Evolutionary conservation across 2,888 invertebrate species (phyloP).

Genomic region (Drepana falcataria): DNA sequence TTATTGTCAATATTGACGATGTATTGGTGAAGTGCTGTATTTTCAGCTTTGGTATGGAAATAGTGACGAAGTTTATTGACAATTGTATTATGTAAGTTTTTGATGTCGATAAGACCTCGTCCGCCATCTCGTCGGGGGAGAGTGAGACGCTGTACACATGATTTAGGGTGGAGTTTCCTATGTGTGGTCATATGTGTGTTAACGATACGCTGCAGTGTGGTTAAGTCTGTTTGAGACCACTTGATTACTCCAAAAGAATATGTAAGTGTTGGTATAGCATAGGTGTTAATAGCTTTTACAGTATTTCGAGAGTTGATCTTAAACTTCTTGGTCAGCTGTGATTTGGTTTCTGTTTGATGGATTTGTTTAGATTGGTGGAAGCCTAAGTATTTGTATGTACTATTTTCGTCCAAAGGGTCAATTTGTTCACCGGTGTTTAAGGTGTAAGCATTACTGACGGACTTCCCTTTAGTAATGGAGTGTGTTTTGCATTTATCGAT

Average conservation of each 20-base stretch:
- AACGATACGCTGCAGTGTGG: conserved; percentile 11
- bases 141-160: conserved; percentile 13
- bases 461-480: background rate
- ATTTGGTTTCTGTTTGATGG: too few relatives aligned
- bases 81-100: conserved; percentile 15
- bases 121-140: conserved; percentile 14
- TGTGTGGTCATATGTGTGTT: conserved; percentile 10
- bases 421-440: conserved; percentile 1
- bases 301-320: conserved; percentile 10
- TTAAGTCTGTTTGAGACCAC: conserved; percentile 14
- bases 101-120: conserved; percentile 15
- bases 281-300: conserved; percentile 17
- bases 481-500: conserved; percentile 6
- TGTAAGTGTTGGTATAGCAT: conserved; percentile 15
- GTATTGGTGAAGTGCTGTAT: background rate
- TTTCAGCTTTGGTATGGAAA: conserved; percentile 4
- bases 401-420: conserved; percentile 1
- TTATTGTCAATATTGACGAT: background rate
- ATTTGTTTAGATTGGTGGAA: background rate
- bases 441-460: background rate
- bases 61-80: conserved; percentile 11
- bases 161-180: conserved; percentile 17
- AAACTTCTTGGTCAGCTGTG: too few relatives aligned
- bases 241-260: conserved; percentile 20
- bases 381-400: conserved; percentile 8